phyloP scores from a whole-genome alignment of 2,113 vertebrate genomes.

The Ochotona curzoniae region DNA sequence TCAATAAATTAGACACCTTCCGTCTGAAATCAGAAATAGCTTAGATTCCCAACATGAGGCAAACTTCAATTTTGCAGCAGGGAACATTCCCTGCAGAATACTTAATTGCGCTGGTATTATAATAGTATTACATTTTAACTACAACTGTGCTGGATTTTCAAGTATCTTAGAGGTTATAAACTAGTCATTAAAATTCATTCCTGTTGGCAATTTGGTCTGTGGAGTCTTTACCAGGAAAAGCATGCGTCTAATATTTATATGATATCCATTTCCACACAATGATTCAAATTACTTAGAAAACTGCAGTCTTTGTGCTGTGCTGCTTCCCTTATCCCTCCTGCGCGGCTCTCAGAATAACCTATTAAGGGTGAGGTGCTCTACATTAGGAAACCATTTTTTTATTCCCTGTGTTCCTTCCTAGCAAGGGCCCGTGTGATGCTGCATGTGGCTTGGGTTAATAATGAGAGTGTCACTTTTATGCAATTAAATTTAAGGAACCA shows the following conservation, averaged over 20 bases:
- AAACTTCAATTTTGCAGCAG: conserved; percentile 59
- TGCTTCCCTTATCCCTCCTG: background rate
- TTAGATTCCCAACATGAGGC: conserved; percentile 30
- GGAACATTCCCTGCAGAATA: conserved; percentile 67
- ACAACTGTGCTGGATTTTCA: conserved; percentile 67
- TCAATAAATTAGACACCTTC: conserved; percentile 71
- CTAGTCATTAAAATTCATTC: conserved; percentile 77
- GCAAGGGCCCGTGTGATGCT: background rate
- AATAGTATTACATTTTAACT: conserved; percentile 65
- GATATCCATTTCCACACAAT: conserved; percentile 71
- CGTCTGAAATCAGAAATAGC: conserved; percentile 60
- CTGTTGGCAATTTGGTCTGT: conserved; percentile 65
- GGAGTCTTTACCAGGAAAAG: conserved; percentile 36
- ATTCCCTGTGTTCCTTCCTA: background rate
- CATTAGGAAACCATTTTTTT: background rate
- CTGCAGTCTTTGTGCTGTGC: background rate
- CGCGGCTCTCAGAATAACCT: background rate
- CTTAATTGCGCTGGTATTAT: conserved; percentile 64
- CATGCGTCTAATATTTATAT: conserved; percentile 69
- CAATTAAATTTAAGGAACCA: background rate
- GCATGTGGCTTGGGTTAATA: background rate
- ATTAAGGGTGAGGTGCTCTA: conserved; percentile 5
- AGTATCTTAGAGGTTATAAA: conserved; percentile 75
- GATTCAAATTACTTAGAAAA: conserved; percentile 49
- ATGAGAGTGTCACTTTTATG: background rate